phyloP scores from a whole-genome alignment of 2,888 invertebrate genomes.

The Rotaria magnacalcarata region DNA sequence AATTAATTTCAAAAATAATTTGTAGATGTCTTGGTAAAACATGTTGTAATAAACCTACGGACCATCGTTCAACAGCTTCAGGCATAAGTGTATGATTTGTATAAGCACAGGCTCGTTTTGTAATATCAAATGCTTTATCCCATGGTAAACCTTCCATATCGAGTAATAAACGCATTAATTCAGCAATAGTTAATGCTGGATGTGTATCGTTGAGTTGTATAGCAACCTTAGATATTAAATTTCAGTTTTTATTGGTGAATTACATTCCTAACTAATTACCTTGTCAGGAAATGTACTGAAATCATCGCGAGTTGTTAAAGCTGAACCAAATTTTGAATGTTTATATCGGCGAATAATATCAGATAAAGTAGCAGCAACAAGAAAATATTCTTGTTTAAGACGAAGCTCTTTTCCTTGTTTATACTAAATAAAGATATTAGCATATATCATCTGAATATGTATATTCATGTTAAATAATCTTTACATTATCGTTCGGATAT shows the following conservation, averaged over 20 bases:
- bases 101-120: conserved; percentile 82
- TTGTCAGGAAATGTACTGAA: conserved; percentile 87
- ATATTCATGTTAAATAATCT: conserved; percentile 45
- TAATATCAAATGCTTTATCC: conserved; percentile 86
- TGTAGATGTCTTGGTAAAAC: conserved; percentile 90
- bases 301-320: conserved; percentile 75
- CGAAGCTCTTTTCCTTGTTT: conserved; percentile 90
- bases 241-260: background rate
- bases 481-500: conserved; percentile 90
- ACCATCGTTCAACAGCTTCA: conserved; percentile 92
- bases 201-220: conserved; percentile 98
- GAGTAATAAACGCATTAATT: conserved; percentile 84
- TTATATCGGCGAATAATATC: conserved; percentile 95
- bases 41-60: conserved; percentile 75
- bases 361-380: conserved; percentile 91
- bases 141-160: conserved; percentile 85
- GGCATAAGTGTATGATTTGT: conserved; percentile 98
- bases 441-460: no score
- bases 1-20: conserved; percentile 93
- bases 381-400: conserved; percentile 96
- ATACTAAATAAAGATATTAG: background rate
- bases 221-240: conserved; percentile 63
- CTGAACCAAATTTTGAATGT: conserved; percentile 79
- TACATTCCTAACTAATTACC: conserved; percentile 48
- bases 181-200: conserved; percentile 93